Evolutionary conservation across 2,888 invertebrate species (phyloP).

Genomic region (Onchidella celtica): DNA sequence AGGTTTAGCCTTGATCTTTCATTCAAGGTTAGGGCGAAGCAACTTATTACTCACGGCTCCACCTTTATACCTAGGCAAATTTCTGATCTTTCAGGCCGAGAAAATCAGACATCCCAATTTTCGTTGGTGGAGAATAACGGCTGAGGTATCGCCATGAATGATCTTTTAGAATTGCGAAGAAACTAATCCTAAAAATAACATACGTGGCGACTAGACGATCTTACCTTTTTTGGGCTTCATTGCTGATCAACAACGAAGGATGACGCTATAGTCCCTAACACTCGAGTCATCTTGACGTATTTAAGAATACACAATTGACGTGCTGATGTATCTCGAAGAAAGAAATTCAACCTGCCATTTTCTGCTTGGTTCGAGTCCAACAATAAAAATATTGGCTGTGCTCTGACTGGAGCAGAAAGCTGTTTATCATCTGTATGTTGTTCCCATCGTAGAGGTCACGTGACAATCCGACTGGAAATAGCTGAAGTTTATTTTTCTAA

Average conservation of each 20-base stretch:
- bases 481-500: constrained; percentile 31
- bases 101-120: too few species aligned
- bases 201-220: background rate
- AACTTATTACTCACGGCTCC: too few species aligned
- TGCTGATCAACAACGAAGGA: constrained; percentile 8
- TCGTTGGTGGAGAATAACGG: too few species aligned
- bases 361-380: background rate
- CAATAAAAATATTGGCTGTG: constrained; percentile 2
- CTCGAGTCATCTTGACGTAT: background rate
- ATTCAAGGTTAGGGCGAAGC: too few species aligned
- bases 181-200: background rate
- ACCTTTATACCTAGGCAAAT: too few species aligned
- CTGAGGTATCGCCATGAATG: too few species aligned
- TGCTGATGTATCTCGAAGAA: too few species aligned
- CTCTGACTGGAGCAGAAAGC: background rate
- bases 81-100: too few species aligned
- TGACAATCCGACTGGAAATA: constrained; percentile 26
- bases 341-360: background rate
- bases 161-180: too few species aligned
- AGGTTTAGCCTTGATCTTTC: too few species aligned
- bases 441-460: constrained; percentile 35
- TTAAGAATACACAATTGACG: too few species aligned
- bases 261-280: background rate
- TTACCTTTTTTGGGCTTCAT: constrained; percentile 49
- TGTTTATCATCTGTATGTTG: constrained; percentile 45